Evolutionary conservation across 2,113 vertebrate genomes (phyloP), one percentile per base, ranked within the genome.

Genomic region (Prolemur simus): DNA sequence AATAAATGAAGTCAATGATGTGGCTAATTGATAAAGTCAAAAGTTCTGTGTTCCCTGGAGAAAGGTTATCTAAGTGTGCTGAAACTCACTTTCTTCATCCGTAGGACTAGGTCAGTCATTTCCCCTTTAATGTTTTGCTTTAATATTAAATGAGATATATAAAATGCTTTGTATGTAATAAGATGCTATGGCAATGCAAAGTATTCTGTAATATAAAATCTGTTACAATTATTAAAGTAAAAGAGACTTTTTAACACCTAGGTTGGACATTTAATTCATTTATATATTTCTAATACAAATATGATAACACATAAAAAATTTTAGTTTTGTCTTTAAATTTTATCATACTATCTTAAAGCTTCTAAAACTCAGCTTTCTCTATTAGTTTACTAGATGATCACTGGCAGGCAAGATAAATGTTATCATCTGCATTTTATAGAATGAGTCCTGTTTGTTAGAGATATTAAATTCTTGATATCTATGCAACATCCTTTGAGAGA

Each of bases 271-370:
- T 95, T 85, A 45, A 58, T 86, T 87, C 20, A 91, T 56, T 83
- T 82, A 32, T 78, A 56, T 74, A 47, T 3, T 20, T 97, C 34
- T 56, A 66, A 81, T 81, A 18, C 76, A 73, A 87, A 42, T 58
- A 71, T 18, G 37, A 45, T 45, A 42, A 93, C 1, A 1, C 54
- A 11, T 74, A 49, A 96, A 95, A 34, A 73, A 42, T 73, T n/a
- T 71, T 47, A 86, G 20, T 87, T 96, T 84, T 84, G 37, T 74
- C 49, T 90, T 94, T 95, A 69, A 80, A 76, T 76, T 89, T 47
- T 87, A 60, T 81, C 37, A 82, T 73, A 37, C 8, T 39, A 32
- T 39, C 6, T 39, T 90, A 80, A 84, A 56, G 18, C 42, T 74
- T 87, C 8, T 39, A 47, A 69, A 96, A 71, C 56, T 60, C 37